A percentile compares a stretch with the other conserved stretches of the same genome.
Conservation (phyloP, 2,113 vertebrate genomes). For the Empidonax alnorum region DNA sequence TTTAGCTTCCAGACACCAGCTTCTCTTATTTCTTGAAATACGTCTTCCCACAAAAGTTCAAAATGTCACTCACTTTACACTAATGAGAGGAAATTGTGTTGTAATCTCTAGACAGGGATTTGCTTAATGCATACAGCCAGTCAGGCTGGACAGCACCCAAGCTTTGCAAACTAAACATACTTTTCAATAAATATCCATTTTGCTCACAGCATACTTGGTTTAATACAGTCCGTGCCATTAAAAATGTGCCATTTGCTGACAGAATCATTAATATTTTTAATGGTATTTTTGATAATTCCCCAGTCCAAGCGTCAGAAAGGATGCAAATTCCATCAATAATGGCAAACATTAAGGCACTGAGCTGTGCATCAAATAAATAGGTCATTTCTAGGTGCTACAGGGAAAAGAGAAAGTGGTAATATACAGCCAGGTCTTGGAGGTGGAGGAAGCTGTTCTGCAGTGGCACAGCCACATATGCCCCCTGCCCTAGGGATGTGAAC, state of each 20-base stretch:
- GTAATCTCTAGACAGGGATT: not conserved
- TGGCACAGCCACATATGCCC: not conserved
- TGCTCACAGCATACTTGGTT: not conserved
- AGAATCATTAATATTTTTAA: not conserved
- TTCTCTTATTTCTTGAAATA: slow-evolving; percentile 5
- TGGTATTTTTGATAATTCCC: slow-evolving; percentile 4
- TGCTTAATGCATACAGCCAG: not conserved
- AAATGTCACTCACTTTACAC: not conserved
- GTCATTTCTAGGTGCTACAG: not conserved
- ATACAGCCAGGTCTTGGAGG: not conserved
- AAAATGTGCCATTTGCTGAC: not conserved
- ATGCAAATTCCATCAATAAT: not conserved
- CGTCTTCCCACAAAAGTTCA: slow-evolving; percentile 11
- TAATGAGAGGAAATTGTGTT: slow-evolving; percentile 37
- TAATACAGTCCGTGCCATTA: not conserved
- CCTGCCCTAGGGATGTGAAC: not conserved
- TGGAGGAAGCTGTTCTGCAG: not conserved
- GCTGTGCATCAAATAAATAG: not conserved
- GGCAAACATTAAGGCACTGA: not conserved
- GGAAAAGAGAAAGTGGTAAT: not conserved
- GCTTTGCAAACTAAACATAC: not conserved
- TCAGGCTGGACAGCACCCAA: not conserved
- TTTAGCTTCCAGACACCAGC: slow-evolving; percentile 11
- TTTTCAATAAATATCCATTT: not conserved
- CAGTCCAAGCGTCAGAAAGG: not conserved